Evolutionary conservation across 1,140 invertebrate genomes (phyloP).

Genomic region (Microvelia longipes): DNA sequence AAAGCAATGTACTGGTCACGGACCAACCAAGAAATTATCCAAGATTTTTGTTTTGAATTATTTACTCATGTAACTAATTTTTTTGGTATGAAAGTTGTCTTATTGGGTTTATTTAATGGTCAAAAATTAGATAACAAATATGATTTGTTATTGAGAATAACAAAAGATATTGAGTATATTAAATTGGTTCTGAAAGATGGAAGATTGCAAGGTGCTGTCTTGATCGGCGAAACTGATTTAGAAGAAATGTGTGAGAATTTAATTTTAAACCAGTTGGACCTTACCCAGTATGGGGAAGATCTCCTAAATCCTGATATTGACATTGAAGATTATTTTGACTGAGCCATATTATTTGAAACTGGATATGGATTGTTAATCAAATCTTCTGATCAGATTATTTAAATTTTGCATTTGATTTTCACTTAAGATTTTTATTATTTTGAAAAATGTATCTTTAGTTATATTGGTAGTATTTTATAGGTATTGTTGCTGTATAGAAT

Average conservation of each 20-base stretch:
- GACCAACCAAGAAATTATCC: conserved; percentile 45
- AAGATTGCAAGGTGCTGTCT: conserved; percentile 74
- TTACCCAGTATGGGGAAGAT: conserved; percentile 76
- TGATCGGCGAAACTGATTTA: conserved; percentile 92
- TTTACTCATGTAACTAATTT: conserved; percentile 92
- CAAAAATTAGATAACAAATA: conserved; percentile 71
- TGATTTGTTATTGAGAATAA: conserved; percentile 74
- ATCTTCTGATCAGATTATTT: background rate
- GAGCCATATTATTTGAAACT: no score
- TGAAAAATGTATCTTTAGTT: no score
- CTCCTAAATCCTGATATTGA: conserved; percentile 89
- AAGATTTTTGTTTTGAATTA: conserved; percentile 93
- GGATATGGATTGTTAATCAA: background rate
- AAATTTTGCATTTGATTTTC: no score
- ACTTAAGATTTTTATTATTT: no score
- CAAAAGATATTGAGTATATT: conserved; percentile 69
- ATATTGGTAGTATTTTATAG: no score
- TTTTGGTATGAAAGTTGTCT: conserved; percentile 86
- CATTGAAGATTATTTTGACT: conserved; percentile 99
- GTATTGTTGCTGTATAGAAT: no score
- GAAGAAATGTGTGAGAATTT: conserved; percentile 98
- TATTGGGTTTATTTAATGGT: conserved; percentile 87
- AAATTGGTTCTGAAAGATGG: conserved; percentile 80
- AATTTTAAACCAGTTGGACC: conserved; percentile 85
- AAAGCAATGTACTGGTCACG: conserved; percentile 65